Evolutionary conservation across 1,140 invertebrate species (phyloP).

Genomic region (Sminthurides bifidus): DNA sequence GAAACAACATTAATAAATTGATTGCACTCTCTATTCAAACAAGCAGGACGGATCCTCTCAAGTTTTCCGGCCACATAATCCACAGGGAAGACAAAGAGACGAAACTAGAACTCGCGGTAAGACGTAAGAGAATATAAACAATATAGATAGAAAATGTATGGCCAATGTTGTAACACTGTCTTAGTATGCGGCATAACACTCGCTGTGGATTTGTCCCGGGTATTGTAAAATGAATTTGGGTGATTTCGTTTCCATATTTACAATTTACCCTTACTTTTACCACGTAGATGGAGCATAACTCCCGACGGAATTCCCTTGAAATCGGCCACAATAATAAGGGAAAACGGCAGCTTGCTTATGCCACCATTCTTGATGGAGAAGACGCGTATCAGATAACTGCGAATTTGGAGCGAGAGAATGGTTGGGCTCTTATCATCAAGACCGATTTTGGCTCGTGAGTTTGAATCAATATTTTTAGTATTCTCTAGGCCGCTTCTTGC

Average conservation of each 20-base stretch:
- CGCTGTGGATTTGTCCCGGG: too few relatives aligned
- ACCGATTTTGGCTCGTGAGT: constrained; percentile 11
- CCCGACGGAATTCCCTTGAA: constrained; percentile 11
- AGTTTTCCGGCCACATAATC: constrained; percentile 10
- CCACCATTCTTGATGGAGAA: constrained; percentile 6
- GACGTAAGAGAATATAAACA: too few relatives aligned
- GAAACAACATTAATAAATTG: constrained; percentile 12
- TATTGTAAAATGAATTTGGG: too few relatives aligned
- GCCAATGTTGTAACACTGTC: too few relatives aligned
- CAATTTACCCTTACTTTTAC: constrained; percentile 3
- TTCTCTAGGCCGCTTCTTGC: too few relatives aligned
- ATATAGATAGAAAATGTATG: too few relatives aligned
- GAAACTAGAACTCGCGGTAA: constrained; percentile 20
- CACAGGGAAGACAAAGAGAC: constrained; percentile 21
- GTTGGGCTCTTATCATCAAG: not conserved
- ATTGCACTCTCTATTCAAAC: constrained; percentile 13
- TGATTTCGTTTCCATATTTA: too few relatives aligned
- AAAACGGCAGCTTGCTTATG: constrained; percentile 12
- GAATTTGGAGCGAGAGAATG: constrained; percentile 20
- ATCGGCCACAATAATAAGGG: constrained; percentile 15
- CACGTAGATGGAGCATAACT: constrained; percentile 24
- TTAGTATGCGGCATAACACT: too few relatives aligned
- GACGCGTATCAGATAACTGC: constrained; percentile 12
- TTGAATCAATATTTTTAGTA: too few relatives aligned
- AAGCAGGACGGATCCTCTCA: constrained; percentile 9